phyloP scores from a whole-genome alignment of 23 tunicate genomes.

The Phallusia fumigata region DNA sequence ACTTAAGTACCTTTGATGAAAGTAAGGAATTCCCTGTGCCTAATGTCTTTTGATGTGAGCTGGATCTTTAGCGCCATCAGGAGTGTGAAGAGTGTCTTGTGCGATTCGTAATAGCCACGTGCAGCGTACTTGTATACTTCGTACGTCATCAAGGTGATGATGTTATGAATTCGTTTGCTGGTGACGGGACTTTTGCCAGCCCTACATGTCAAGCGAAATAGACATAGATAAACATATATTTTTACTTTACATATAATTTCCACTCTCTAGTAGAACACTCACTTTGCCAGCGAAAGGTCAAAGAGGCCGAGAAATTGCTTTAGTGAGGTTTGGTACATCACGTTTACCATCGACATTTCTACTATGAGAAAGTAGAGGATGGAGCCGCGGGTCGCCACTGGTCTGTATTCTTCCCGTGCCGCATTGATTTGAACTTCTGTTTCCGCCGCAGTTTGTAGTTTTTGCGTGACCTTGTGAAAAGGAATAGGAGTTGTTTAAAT shows the following conservation, averaged over 20 bases:
- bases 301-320: constrained; percentile 92
- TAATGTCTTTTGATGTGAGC: constrained; percentile 69
- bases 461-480: constrained; percentile 58
- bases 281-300: constrained; percentile 77
- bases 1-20: constrained; percentile 76
- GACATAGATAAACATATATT: no score
- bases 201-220: constrained; percentile 21
- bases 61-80: constrained; percentile 92
- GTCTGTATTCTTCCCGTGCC: constrained; percentile 89
- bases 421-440: constrained; percentile 90
- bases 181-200: constrained; percentile 87
- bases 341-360: constrained; percentile 98
- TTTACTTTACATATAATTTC: neutral
- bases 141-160: constrained; percentile 87
- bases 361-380: constrained; percentile 31
- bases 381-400: constrained; percentile 86
- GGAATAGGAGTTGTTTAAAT: no score
- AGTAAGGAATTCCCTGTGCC: constrained; percentile 79
- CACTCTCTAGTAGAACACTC: constrained; percentile 4
- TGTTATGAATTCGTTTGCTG: constrained; percentile 76
- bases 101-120: constrained; percentile 84
- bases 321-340: constrained; percentile 95
- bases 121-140: constrained; percentile 89
- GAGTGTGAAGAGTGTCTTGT: constrained; percentile 84
- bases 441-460: constrained; percentile 87